phyloP scores from a whole-genome alignment of 2,113 vertebrate species.

The Catharus bicknelli region DNA sequence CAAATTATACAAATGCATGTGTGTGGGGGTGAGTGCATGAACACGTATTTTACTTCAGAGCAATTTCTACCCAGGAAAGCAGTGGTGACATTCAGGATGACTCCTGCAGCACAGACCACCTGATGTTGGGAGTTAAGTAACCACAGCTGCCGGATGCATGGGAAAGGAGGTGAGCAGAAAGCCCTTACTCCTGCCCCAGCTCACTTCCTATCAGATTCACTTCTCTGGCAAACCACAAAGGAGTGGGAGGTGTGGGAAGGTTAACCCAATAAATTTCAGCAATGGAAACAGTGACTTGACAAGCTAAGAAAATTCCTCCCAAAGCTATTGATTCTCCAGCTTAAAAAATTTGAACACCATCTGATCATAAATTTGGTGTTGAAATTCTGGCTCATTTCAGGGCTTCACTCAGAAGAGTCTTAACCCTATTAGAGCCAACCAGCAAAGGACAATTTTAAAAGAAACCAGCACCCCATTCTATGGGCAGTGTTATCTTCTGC shows the following conservation, averaged over 20 bases:
- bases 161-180: background rate
- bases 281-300: background rate
- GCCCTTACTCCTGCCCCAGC: background rate
- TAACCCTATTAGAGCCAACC: background rate
- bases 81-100: background rate
- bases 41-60: background rate
- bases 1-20: background rate
- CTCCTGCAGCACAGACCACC: background rate
- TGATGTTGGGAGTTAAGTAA: background rate
- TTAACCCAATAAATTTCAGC: background rate
- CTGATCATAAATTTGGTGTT: background rate
- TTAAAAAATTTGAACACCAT: background rate
- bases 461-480: background rate
- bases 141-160: background rate
- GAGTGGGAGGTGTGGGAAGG: background rate
- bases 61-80: background rate
- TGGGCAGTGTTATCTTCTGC: fast-evolving
- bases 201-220: background rate
- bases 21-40: background rate
- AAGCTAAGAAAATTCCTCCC: background rate
- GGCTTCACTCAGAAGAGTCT: background rate
- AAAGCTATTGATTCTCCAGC: background rate
- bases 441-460: background rate
- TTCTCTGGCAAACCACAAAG: background rate
- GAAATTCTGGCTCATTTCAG: background rate